Evolutionary conservation across 2,113 vertebrate species (phyloP).

Genomic region (Rhinogobius similis): DNA sequence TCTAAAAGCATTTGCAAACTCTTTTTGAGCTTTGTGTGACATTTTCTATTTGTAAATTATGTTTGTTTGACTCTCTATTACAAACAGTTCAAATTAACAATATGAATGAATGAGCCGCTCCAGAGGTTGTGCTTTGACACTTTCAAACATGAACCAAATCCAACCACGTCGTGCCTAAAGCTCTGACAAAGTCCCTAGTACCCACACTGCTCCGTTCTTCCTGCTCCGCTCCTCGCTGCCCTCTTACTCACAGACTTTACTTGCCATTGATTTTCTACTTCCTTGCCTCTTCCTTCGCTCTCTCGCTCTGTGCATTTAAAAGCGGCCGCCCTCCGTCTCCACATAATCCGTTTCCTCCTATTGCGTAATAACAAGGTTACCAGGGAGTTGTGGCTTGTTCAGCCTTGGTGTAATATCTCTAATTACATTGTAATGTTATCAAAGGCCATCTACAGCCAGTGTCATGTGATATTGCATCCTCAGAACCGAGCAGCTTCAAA

Average conservation of each 20-base stretch:
- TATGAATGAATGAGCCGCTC: neutral
- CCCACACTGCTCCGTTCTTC: constrained; percentile 29
- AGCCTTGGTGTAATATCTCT: constrained; percentile 53
- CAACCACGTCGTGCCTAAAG: constrained; percentile 33
- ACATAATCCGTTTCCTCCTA: constrained; percentile 59
- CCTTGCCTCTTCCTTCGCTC: constrained; percentile 13
- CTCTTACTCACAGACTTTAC: constrained; percentile 50
- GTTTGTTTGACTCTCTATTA: too few species aligned
- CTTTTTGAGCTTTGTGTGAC: too few species aligned
- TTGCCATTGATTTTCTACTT: constrained; percentile 57
- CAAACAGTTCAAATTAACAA: too few species aligned
- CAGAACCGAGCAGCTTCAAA: constrained; percentile 19
- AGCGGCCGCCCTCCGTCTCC: constrained; percentile 18
- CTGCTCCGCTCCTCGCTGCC: constrained; percentile 40
- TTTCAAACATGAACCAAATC: constrained; percentile 65
- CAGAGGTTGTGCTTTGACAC: constrained; percentile 34
- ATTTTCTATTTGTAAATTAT: too few species aligned
- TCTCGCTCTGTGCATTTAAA: constrained; percentile 49
- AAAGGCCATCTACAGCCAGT: constrained; percentile 43
- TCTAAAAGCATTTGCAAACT: too few species aligned
- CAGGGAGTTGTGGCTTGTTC: constrained; percentile 59
- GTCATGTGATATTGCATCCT: constrained; percentile 42
- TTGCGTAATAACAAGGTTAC: constrained; percentile 59
- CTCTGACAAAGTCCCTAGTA: too few species aligned
- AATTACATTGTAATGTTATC: constrained; percentile 59